Percentiles rank a stretch among this genome's conserved stretches.
Evolutionary conservation across 2,113 vertebrate genomes (phyloP).

Genomic region (Ifrita kowaldi): DNA sequence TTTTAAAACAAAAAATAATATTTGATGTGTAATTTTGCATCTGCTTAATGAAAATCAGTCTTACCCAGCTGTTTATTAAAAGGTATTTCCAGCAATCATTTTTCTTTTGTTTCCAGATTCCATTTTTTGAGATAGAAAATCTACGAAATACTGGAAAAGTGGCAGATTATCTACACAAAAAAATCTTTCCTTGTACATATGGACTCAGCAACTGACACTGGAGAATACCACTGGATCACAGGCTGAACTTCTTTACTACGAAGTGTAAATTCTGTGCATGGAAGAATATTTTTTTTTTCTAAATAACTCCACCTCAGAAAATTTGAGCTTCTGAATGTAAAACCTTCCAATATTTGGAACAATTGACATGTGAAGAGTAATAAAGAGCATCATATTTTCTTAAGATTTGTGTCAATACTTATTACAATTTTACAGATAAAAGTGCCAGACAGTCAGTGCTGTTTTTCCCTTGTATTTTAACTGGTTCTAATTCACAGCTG

Average conservation of each 20-base stretch:
- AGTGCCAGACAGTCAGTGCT: neutral
- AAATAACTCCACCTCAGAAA: neutral
- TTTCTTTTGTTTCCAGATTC: conserved; percentile 75
- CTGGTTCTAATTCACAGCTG: neutral
- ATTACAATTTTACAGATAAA: neutral
- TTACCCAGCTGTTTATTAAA: neutral
- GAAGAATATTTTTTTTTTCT: neutral
- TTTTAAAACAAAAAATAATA: neutral
- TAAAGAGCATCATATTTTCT: conserved; percentile 7
- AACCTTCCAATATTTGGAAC: conserved; percentile 6
- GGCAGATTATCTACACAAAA: conserved; percentile 86
- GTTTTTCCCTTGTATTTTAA: neutral
- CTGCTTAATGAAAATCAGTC: neutral
- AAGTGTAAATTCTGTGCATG: neutral
- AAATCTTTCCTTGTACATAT: conserved; percentile 81
- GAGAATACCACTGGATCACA: neutral
- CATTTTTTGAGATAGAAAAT: conserved; percentile 82
- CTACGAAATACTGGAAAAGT: conserved; percentile 61
- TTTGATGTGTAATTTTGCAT: neutral
- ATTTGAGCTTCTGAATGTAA: neutral
- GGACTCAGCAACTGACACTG: conserved; percentile 71
- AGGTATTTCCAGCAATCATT: neutral
- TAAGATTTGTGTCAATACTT: neutral
- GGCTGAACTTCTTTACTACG: neutral
- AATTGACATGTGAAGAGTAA: neutral